Evolutionary conservation across 1,140 invertebrate species (phyloP).

Genomic region (Brachionus asplanchnoidis): DNA sequence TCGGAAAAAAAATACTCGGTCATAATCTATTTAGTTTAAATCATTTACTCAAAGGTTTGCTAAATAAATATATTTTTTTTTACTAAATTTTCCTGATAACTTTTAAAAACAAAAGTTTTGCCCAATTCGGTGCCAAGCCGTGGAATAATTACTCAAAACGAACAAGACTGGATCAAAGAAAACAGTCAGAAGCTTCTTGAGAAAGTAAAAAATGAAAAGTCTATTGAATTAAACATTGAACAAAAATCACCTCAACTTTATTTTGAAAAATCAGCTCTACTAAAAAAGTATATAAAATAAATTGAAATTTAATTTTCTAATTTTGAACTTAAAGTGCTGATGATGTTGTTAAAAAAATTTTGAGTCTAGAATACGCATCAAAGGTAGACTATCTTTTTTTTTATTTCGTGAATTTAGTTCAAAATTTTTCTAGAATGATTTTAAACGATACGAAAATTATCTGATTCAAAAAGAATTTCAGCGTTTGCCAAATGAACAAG

Average conservation of each 20-base stretch:
- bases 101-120: neutral
- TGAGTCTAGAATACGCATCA: neutral
- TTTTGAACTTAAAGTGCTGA: neutral
- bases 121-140: neutral
- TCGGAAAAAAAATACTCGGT: neutral
- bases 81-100: neutral
- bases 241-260: neutral
- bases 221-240: neutral
- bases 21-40: neutral
- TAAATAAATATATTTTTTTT: neutral
- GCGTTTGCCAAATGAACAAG: neutral
- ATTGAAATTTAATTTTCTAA: too few species aligned
- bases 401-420: neutral
- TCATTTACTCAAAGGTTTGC: neutral
- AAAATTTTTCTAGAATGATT: neutral
- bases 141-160: conserved; percentile 2
- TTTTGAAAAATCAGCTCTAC: neutral
- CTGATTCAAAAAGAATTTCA: neutral
- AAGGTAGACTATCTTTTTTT: neutral
- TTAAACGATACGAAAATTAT: conserved; percentile 15
- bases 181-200: neutral
- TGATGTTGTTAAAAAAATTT: conserved; percentile 7
- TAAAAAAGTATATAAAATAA: neutral
- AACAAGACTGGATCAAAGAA: conserved; percentile 30
- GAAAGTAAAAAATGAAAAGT: neutral